Evolutionary conservation across 2,888 invertebrate genomes (phyloP).

Genomic region (Acleris emargana): DNA sequence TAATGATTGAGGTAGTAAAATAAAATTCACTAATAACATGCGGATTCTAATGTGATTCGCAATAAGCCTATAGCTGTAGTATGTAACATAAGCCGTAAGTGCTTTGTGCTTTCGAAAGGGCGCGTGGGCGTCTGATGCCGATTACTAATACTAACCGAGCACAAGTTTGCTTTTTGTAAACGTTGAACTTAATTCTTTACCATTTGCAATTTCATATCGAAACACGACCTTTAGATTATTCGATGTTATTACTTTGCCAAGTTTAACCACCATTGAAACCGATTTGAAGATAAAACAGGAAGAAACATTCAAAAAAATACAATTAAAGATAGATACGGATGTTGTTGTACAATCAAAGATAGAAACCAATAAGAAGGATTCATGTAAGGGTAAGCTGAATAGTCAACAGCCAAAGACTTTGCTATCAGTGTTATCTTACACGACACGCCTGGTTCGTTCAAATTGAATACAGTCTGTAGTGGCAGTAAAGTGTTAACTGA

Average conservation of each 20-base stretch:
- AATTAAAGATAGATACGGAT: too few species aligned
- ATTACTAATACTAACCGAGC: constrained; percentile 18
- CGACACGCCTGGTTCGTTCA: too few species aligned
- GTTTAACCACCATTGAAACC: too few species aligned
- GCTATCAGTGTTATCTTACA: too few species aligned
- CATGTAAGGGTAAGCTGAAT: background rate
- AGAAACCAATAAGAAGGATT: background rate
- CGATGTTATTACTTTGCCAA: background rate
- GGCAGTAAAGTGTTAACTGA: background rate
- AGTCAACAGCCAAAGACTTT: too few species aligned
- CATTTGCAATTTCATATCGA: constrained; percentile 2
- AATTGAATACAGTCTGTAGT: too few species aligned
- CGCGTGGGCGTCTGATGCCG: constrained; percentile 24
- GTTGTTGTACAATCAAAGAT: background rate
- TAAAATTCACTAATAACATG: background rate
- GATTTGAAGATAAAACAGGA: too few species aligned
- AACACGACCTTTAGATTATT: background rate
- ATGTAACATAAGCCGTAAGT: constrained; percentile 1
- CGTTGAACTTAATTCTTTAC: constrained; percentile 16
- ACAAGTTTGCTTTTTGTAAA: constrained; percentile 19
- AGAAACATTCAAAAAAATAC: too few species aligned
- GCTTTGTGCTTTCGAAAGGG: constrained; percentile 32
- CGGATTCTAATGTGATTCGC: constrained; percentile 20
- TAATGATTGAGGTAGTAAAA: background rate
- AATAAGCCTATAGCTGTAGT: constrained; percentile 32